Evolutionary conservation across 2,888 invertebrate species (phyloP).

Genomic region (Acanthopleura granulata): DNA sequence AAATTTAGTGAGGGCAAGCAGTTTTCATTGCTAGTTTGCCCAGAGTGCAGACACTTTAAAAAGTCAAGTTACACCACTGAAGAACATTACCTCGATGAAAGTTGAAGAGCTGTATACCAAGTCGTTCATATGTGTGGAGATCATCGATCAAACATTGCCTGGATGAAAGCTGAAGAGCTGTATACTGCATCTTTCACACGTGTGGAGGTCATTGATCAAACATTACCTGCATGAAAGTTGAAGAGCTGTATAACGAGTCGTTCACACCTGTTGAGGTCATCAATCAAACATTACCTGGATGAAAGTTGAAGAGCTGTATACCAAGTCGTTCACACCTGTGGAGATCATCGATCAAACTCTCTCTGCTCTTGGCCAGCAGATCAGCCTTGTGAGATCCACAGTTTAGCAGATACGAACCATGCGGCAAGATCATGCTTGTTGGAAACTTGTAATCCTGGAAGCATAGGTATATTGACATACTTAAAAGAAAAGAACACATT

Average conservation of each 20-base stretch:
- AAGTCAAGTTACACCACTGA: too few species aligned
- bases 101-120: too few species aligned
- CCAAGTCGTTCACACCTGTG: slow-evolving; percentile 70
- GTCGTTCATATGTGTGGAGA: too few species aligned
- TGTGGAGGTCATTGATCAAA: slow-evolving; percentile 70
- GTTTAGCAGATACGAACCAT: slow-evolving; percentile 72
- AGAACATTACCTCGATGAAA: too few species aligned
- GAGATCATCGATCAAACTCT: slow-evolving; percentile 70
- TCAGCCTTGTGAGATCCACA: slow-evolving; percentile 70
- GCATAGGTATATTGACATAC: slow-evolving; percentile 10
- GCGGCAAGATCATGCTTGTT: slow-evolving; percentile 61
- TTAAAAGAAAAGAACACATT: too few species aligned
- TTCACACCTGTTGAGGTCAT: too few species aligned
- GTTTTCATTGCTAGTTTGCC: too few species aligned
- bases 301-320: slow-evolving; percentile 71
- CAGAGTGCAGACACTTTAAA: too few species aligned
- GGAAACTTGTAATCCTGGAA: slow-evolving; percentile 61
- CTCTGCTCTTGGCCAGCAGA: slow-evolving; percentile 66
- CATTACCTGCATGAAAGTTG: too few species aligned
- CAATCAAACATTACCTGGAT: slow-evolving; percentile 65
- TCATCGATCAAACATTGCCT: slow-evolving; percentile 45
- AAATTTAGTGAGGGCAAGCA: too few species aligned
- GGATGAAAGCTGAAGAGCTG: slow-evolving; percentile 72
- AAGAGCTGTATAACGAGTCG: too few species aligned
- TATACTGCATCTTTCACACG: slow-evolving; percentile 71